Evolutionary conservation across 2,113 vertebrate species (phyloP).

Genomic region (Sarotherodon lohbergeri): DNA sequence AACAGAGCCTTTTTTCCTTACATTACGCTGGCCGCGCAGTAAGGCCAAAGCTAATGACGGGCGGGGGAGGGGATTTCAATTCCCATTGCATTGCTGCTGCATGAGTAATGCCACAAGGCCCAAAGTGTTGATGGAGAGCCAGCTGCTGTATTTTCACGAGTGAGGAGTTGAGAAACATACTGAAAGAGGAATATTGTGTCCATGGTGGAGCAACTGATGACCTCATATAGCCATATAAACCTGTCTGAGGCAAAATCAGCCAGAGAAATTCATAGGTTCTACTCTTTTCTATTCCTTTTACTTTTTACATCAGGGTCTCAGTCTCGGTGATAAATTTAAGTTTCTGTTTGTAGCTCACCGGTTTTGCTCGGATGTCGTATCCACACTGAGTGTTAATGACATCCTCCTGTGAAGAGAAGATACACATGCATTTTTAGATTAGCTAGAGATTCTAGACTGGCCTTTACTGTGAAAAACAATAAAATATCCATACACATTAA

Average conservation of each 20-base stretch:
- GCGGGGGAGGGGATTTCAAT: constrained; percentile 12
- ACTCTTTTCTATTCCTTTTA: not conserved
- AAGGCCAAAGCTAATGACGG: constrained; percentile 40
- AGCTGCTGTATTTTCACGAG: constrained; percentile 39
- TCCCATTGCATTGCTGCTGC: constrained; percentile 46
- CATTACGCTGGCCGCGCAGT: constrained; percentile 20
- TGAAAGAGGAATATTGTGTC: constrained; percentile 36
- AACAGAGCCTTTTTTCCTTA: constrained; percentile 42
- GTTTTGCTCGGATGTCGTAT: constrained; percentile 93
- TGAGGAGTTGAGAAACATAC: not conserved
- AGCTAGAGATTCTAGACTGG: not conserved
- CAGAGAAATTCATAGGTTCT: not conserved
- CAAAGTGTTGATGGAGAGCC: constrained; percentile 40
- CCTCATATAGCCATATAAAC: constrained; percentile 22
- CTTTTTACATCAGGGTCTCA: not conserved
- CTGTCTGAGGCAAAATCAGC: not conserved
- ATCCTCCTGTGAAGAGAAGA: constrained; percentile 81
- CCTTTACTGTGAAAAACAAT: not conserved
- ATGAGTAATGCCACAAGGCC: constrained; percentile 62
- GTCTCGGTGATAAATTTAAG: not conserved
- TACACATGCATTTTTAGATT: not conserved
- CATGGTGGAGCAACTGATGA: constrained; percentile 43
- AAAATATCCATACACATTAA: not conserved
- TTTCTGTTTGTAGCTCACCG: constrained; percentile 75
- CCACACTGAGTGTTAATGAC: constrained; percentile 99